Evolutionary conservation across 2,797 vertebrate genomes (phyloP).

Genomic region (Perodicticus potto): DNA sequence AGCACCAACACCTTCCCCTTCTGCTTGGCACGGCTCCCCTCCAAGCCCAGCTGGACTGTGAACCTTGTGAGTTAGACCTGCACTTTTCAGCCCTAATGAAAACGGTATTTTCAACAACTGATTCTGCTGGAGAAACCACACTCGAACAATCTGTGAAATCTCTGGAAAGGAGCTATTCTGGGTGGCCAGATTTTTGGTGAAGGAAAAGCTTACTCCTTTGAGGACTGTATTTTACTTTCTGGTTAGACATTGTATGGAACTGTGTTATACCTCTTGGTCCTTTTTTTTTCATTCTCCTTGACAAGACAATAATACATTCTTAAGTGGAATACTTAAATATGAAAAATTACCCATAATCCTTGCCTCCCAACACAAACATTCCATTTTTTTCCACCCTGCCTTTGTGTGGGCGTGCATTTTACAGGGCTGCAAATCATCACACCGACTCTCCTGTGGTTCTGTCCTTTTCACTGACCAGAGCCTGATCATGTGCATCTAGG

Average conservation of each 20-base stretch:
- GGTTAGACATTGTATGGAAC: background rate
- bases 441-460: background rate
- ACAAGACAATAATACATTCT: background rate
- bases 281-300: background rate
- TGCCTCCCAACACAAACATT: background rate
- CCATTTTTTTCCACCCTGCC: background rate
- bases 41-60: accelerated
- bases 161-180: background rate
- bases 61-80: accelerated
- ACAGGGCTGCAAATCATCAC: background rate
- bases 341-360: background rate
- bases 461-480: background rate
- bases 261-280: background rate
- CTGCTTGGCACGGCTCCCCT: background rate
- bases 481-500: background rate
- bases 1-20: background rate
- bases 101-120: background rate
- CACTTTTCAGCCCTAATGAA: background rate
- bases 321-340: background rate
- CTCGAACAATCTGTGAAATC: background rate
- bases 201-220: background rate
- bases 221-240: background rate
- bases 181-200: background rate
- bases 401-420: accelerated
- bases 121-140: background rate